A percentile compares a stretch with the other conserved stretches of the same genome.
Conservation (phyloP, 2,888 invertebrate genomes). For the Villa cingulata region DNA sequence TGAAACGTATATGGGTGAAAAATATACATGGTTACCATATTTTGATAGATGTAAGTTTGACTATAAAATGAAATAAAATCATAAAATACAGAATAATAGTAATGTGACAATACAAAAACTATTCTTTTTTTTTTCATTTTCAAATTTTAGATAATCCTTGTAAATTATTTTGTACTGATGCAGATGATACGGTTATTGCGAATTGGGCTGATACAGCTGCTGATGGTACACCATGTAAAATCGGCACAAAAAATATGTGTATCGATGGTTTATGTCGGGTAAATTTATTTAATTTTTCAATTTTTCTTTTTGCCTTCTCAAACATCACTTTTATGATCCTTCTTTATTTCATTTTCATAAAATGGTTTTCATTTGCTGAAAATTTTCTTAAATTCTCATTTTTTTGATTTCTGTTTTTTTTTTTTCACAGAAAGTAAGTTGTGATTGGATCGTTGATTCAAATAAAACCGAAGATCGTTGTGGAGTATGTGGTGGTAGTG, state of each 20-base stretch:
- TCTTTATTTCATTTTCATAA: no score
- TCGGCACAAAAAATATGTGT: constrained; percentile 73
- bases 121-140: not conserved
- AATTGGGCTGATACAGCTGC: constrained; percentile 60
- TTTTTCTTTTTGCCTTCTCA: not conserved
- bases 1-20: constrained; percentile 51
- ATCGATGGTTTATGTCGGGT: constrained; percentile 63
- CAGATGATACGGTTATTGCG: constrained; percentile 57
- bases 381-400: no score
- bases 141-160: constrained; percentile 54
- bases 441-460: constrained; percentile 79
- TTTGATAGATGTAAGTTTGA: constrained; percentile 57
- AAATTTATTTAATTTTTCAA: constrained; percentile 20
- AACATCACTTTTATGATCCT: constrained; percentile 29
- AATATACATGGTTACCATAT: constrained; percentile 57
- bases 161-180: constrained; percentile 67
- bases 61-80: no score
- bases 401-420: not conserved
- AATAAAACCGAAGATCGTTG: constrained; percentile 67
- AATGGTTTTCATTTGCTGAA: no score
- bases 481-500: constrained; percentile 74
- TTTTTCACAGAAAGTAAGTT: constrained; percentile 59
- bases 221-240: constrained; percentile 75
- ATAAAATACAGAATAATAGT: no score
- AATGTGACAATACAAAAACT: no score